Base-by-base conservation (phyloP, 2,797 vertebrate genomes). In the Leuciscus waleckii region DNA sequence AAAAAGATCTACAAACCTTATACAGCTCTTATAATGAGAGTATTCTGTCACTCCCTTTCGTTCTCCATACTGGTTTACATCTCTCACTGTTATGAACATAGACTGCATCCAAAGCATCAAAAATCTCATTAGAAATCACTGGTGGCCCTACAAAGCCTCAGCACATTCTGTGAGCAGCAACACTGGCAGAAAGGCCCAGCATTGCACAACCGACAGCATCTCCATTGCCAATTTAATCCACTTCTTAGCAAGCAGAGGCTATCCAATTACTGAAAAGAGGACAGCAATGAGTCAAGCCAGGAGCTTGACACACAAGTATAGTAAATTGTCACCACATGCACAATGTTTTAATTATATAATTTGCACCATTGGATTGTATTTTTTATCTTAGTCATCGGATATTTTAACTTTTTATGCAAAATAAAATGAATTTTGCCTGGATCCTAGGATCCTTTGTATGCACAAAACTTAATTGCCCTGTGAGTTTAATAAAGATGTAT, bases 1-100 rank as follows among this genome's bases (percentile, higher is more conserved):
- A 79, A 67, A 49, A 46, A 67, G 2, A 78, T 7, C 23, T 63
- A 78, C 76, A 80, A 23, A 80, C 78, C 39, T 65, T 65, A 6
- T 21, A 65, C 49, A 54, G 29, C 49, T 37, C 29, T 21, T 75
- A 54, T 37, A 35, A 23, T 23, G 13, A 37, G 19, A 54, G 73
- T 21, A 37, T 75, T 54, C 49, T 23, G 49, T 54, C 54, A 54
- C 73, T 75, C 19, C 19, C 6, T 54, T 54, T 56, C 5, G 3
- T 23, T 10, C 46, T 23, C 49, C 19, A 54, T 54, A 51, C 46
- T 75, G 26, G 29, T 46, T 49, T 6, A 23, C 29, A 58, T 58
- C 7, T 61, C 21, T 26, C 76, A 11, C 16, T 19, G 37, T 26
- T 61, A 79, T 16, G n/a, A 63, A 78, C 2, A 63, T 41, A 63